Evolutionary conservation across 2,797 vertebrate genomes (phyloP).

Genomic region (Podargus strigoides): DNA sequence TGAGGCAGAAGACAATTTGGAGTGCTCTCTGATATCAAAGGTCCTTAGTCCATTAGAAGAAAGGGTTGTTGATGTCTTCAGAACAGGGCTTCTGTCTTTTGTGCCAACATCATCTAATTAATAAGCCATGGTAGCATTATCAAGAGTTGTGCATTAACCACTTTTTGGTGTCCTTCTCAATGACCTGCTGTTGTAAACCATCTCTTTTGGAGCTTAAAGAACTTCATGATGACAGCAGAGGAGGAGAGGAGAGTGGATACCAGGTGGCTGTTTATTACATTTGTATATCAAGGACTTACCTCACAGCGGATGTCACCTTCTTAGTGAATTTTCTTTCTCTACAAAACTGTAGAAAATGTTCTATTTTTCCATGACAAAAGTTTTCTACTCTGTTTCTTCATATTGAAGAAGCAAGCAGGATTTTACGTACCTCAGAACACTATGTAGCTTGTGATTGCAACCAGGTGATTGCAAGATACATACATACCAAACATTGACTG

Average conservation of each 20-base stretch:
- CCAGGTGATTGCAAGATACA: background rate
- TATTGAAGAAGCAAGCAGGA: background rate
- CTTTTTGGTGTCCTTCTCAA: background rate
- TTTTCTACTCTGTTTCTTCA: background rate
- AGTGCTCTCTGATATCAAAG: background rate
- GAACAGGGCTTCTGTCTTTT: background rate
- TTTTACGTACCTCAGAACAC: background rate
- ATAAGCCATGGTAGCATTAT: background rate
- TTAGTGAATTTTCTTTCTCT: background rate
- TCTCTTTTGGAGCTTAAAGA: background rate
- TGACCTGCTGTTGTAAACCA: background rate
- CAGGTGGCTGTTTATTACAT: background rate
- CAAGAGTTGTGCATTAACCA: background rate
- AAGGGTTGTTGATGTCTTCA: background rate
- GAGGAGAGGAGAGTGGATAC: background rate
- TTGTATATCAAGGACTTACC: background rate
- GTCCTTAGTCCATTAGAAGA: background rate
- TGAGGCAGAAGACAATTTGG: background rate
- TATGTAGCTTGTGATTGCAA: background rate
- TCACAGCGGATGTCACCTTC: background rate
- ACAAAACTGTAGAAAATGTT: background rate
- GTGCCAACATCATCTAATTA: background rate
- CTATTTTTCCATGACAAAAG: background rate
- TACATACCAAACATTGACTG: background rate
- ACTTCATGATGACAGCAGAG: background rate